A percentile compares a stretch with the other conserved stretches of the same genome.
These are phyloP conservation scores for Drosophila ambigua DNA, from an alignment of 1,140 invertebrate species.

Conservation along the genomic window DNA sequence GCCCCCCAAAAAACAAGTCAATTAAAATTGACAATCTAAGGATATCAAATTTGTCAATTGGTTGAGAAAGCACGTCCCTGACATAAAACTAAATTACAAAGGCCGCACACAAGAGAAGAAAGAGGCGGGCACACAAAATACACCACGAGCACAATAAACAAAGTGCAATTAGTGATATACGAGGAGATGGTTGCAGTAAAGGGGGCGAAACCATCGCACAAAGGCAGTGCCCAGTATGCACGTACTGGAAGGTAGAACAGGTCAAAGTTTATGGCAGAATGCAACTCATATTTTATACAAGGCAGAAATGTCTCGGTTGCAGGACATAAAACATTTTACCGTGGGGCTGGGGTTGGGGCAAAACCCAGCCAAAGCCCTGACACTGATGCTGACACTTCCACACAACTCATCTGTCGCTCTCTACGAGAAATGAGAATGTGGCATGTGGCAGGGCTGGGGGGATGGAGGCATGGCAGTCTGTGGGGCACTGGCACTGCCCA, in stretches of 20 bases:
- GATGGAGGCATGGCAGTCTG: too few relatives aligned
- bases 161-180: slow-evolving; percentile 59
- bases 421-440: neutral
- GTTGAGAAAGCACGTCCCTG: slow-evolving; percentile 18
- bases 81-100: slow-evolving; percentile 48
- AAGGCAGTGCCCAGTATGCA: neutral
- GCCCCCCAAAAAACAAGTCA: slow-evolving; percentile 35
- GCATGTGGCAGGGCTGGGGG: too few relatives aligned
- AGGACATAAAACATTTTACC: slow-evolving; percentile 51
- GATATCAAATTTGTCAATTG: slow-evolving; percentile 38
- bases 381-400: slow-evolving; percentile 61
- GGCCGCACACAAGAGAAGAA: slow-evolving; percentile 17
- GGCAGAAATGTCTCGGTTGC: slow-evolving; percentile 45
- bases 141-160: slow-evolving; percentile 37
- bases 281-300: slow-evolving; percentile 58
- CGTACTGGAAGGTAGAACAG: slow-evolving; percentile 30
- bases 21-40: slow-evolving; percentile 54
- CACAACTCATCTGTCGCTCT: slow-evolving; percentile 46
- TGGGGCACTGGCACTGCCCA: slow-evolving; percentile 5
- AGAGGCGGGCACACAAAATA: neutral
- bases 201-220: neutral
- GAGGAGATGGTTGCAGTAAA: slow-evolving; percentile 30
- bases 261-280: slow-evolving; percentile 54
- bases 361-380: slow-evolving; percentile 38
- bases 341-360: neutral